These are phyloP conservation scores for Echinarachnius parma DNA, from an alignment of 53 echinoderm and acorn worm species.

Conservation along the genomic window DNA sequence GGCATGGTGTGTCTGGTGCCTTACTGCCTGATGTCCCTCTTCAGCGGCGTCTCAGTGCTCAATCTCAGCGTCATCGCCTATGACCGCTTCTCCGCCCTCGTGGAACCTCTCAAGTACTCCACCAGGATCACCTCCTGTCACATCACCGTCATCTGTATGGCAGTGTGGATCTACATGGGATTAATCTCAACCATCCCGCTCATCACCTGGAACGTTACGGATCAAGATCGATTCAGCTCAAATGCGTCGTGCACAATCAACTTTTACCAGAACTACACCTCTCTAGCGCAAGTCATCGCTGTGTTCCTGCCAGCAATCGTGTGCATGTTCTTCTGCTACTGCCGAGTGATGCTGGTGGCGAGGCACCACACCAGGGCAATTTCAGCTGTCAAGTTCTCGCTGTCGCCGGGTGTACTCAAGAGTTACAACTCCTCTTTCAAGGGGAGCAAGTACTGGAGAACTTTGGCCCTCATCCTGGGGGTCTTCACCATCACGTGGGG, in stretches of 20 bases:
- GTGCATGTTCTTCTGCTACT: constrained; percentile 78
- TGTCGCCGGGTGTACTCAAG: constrained; percentile 69
- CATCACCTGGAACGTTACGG: constrained; percentile 15
- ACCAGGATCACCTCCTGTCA: constrained; percentile 62
- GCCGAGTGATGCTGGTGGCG: constrained; percentile 85
- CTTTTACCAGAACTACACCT: constrained; percentile 53
- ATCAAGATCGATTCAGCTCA: background rate
- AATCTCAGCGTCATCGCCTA: constrained; percentile 78
- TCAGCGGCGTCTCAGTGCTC: constrained; percentile 72
- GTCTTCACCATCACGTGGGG: constrained; percentile 83
- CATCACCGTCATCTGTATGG: constrained; percentile 43
- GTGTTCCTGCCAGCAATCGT: constrained; percentile 69
- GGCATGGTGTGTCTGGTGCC: constrained; percentile 55
- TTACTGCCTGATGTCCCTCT: constrained; percentile 63
- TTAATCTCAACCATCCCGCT: constrained; percentile 45
- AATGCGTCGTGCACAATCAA: constrained; percentile 17
- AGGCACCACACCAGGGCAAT: constrained; percentile 93
- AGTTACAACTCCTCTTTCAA: constrained; percentile 89
- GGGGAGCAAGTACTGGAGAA: constrained; percentile 87
- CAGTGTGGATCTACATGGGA: constrained; percentile 49
- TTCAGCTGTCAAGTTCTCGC: constrained; percentile 81
- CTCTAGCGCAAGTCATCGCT: constrained; percentile 60
- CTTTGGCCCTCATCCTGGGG: constrained; percentile 81
- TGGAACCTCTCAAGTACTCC: constrained; percentile 82
- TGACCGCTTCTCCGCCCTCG: constrained; percentile 89